Base-by-base conservation (phyloP, 2,888 invertebrate genomes). In the Dasypogon diadema region DNA sequence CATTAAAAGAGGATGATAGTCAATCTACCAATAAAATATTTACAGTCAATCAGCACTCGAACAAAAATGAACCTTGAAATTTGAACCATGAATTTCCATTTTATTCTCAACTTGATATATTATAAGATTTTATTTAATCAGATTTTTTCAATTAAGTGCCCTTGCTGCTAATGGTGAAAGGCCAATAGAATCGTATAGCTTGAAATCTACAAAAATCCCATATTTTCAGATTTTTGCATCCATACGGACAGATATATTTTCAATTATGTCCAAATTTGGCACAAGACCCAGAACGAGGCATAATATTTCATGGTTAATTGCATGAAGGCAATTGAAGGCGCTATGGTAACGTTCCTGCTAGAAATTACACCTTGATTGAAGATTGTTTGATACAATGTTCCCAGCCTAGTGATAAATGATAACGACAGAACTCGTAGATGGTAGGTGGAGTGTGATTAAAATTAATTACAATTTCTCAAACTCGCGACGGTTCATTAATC, bases 391-490 rank as follows among this genome's bases (percentile, higher is more conserved):
- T 70, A 30, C 6, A 14, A 14, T 12, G 34, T 34, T 30, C 18
- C 34, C 18, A 70, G 48, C 34, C 46, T 21, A 30, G 54, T 70
- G 70, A 70, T 70, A 70, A 70, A 70, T 70, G 70, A 70, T 70
- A 70, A 54, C 51, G 26, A 26, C 34, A 54, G 21, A 70, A 30
- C 54, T 54, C 18, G 48, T 18, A 30, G 21, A 54, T 8, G 48
- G 10, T 21, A 14, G 30, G 10, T 46, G 65, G 48, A 30, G 70
- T 54, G 54, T 54, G 70, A 70, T 70, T 70, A 70, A 70, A 70
- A 70, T 70, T 70, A 70, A 70, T 70, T 70, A 70, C 70, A 70
- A 54, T 70, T 70, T 70, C 70, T 70, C 54, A 70, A 70, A 34
- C 14, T 30, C 54, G 51, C 70, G 70, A 70, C 18, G 51, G 34